These are phyloP conservation scores for Ceratotherium simum DNA, from an alignment of 2,113 vertebrate genomes.

Conservation along the genomic window DNA sequence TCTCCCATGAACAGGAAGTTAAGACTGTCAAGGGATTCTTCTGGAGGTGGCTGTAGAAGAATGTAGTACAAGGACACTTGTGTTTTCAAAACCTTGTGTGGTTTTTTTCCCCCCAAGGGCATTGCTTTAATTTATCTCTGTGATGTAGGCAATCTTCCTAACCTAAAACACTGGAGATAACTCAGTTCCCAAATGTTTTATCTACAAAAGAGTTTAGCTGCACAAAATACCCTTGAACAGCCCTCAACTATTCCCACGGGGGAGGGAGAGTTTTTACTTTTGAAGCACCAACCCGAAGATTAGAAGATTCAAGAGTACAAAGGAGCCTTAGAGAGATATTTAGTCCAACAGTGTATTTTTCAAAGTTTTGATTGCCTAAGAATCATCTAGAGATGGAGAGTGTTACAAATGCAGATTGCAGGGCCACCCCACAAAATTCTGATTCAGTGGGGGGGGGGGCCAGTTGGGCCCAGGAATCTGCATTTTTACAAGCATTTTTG, in stretches of 20 bases:
- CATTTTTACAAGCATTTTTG: background rate
- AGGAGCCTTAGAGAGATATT: background rate
- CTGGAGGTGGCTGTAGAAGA: background rate
- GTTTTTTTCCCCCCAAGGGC: background rate
- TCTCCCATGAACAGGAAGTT: background rate
- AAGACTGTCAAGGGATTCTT: background rate
- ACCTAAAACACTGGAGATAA: slow-evolving; percentile 5
- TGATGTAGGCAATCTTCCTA: background rate
- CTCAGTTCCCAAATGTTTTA: slow-evolving; percentile 25
- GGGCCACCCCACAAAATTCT: background rate
- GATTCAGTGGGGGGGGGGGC: background rate
- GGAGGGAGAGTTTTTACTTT: background rate
- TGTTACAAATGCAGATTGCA: background rate
- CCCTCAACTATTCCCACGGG: background rate
- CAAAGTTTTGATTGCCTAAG: background rate
- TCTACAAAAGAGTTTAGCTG: background rate
- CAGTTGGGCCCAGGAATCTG: background rate
- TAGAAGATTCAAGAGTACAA: background rate
- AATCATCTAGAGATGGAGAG: background rate
- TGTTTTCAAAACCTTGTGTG: background rate
- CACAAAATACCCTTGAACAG: background rate
- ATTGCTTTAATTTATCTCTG: slow-evolving; percentile 46
- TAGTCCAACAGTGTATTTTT: background rate
- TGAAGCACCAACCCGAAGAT: background rate
- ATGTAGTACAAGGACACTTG: background rate